Conservation (phyloP, 2,888 invertebrate species). For the Tetheella fluctuosa region DNA sequence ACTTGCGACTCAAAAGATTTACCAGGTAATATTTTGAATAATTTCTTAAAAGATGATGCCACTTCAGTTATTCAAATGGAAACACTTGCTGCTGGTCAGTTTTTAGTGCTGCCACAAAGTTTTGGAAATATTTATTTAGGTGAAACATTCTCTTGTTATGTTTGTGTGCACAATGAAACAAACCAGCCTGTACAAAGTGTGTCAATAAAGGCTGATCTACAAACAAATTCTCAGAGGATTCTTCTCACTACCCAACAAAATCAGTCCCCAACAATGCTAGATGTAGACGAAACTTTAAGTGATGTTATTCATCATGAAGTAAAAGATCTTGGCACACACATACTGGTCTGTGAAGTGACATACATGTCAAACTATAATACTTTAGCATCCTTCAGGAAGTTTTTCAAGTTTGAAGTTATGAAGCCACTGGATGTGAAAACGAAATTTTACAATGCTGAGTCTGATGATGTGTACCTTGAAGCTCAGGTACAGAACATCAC, state of each 20-base stretch:
- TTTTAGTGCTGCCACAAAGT: constrained; percentile 96
- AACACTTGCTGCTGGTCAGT: constrained; percentile 93
- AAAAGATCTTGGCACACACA: constrained; percentile 99
- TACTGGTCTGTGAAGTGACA: constrained; percentile 97
- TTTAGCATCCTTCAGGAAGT: constrained; percentile 95
- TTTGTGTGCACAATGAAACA: constrained; percentile 98
- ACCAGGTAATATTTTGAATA: constrained; percentile 91
- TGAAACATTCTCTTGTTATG: constrained; percentile 98
- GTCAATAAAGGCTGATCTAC: constrained; percentile 95
- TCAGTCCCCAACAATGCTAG: constrained; percentile 84
- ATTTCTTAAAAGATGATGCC: constrained; percentile 91
- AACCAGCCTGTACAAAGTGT: constrained; percentile 92
- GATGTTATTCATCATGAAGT: constrained; percentile 99
- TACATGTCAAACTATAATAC: constrained; percentile 91
- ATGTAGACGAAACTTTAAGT: constrained; percentile 94
- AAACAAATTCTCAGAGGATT: constrained; percentile 95
- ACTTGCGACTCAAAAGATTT: constrained; percentile 94
- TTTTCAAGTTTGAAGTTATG: constrained; percentile 98
- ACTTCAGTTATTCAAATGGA: constrained; percentile 93
- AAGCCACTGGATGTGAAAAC: constrained; percentile 99
- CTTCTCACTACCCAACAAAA: constrained; percentile 90
- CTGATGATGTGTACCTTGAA: constrained; percentile 89
- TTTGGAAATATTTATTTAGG: constrained; percentile 99
- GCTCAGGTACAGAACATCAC: constrained; percentile 96
- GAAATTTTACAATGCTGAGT: constrained; percentile 97